Evolutionary conservation across 2,113 vertebrate species (phyloP).

Genomic region (Rhabdornis inornatus): DNA sequence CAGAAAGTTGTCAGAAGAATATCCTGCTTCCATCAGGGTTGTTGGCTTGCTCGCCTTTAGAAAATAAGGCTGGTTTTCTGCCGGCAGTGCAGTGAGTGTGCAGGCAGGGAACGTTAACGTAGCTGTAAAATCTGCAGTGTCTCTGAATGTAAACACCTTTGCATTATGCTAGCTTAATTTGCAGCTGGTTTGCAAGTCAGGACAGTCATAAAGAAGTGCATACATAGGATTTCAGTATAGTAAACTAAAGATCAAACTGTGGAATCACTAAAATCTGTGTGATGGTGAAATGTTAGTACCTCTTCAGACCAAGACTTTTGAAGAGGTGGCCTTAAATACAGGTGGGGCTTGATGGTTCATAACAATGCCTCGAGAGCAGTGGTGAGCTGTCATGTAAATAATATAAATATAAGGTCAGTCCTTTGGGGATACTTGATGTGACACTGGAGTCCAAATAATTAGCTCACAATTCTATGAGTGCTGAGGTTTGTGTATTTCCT

Average conservation of each 20-base stretch:
- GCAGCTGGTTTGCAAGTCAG: neutral
- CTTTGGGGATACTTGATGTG: neutral
- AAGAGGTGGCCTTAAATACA: neutral
- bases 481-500: neutral
- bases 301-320: neutral
- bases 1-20: neutral
- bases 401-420: slow-evolving; percentile 7
- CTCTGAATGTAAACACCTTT: neutral
- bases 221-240: neutral
- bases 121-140: neutral
- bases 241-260: neutral
- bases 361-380: neutral
- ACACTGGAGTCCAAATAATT: neutral
- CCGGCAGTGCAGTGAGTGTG: rapidly evolving
- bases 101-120: rapidly evolving
- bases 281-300: neutral
- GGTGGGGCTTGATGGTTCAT: neutral
- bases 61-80: neutral
- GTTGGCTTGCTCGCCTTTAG: neutral
- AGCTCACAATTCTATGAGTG: neutral
- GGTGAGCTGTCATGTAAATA: neutral
- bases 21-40: neutral
- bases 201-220: neutral
- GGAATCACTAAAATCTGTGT: rapidly evolving
- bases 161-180: neutral